phyloP scores from a whole-genome alignment of 2,113 vertebrate genomes.

The Heloderma charlesbogerti region DNA sequence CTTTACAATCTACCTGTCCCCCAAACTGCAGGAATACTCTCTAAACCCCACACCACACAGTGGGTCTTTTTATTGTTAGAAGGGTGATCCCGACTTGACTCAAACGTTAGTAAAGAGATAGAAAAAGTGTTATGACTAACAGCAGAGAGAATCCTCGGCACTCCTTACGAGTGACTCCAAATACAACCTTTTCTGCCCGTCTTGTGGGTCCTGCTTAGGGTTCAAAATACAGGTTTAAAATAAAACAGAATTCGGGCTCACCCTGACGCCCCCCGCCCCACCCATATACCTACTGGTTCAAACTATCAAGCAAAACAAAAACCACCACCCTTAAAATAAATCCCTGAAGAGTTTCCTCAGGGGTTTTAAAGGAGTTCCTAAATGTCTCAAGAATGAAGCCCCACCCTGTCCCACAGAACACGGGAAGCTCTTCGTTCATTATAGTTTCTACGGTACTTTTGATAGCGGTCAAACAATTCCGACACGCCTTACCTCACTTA shows the following conservation, averaged over 20 bases:
- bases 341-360: background rate
- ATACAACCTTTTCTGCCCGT: too few relatives aligned
- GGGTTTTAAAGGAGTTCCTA: background rate
- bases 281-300: background rate
- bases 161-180: background rate
- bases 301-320: background rate
- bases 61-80: background rate
- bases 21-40: background rate
- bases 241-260: background rate
- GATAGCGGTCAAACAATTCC: background rate
- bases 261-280: background rate
- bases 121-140: background rate
- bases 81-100: background rate
- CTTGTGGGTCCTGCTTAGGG: background rate
- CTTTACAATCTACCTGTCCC: background rate
- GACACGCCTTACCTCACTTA: background rate
- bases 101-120: background rate
- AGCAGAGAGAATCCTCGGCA: background rate
- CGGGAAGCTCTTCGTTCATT: background rate
- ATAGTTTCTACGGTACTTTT: background rate
- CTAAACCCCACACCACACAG: background rate
- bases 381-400: background rate
- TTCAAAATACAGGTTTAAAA: too few relatives aligned
- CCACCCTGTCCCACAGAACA: background rate
- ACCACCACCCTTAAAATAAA: background rate